Percentiles rank a stretch among this genome's conserved stretches.
Evolutionary conservation across 2,797 vertebrate genomes (phyloP).

Genomic region (Dendrocincla tyrannina): DNA sequence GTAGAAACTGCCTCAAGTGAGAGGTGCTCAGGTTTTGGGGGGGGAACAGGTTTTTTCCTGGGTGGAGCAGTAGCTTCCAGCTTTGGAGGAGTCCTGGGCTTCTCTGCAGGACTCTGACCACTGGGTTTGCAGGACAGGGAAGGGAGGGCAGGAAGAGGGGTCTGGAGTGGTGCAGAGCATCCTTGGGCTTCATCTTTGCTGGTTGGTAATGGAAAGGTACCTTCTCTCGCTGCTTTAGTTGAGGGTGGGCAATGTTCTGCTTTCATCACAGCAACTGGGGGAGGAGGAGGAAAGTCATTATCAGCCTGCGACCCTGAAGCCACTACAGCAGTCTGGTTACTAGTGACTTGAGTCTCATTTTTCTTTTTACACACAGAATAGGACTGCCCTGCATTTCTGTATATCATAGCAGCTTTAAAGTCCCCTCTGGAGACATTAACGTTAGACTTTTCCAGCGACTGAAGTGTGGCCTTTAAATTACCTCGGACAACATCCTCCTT

Average conservation of each 20-base stretch:
- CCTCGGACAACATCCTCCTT: conserved; percentile 85
- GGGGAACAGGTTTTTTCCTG: conserved; percentile 68
- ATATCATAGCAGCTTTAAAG: conserved; percentile 90
- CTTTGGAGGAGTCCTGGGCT: conserved; percentile 79
- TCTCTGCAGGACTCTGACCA: conserved; percentile 68
- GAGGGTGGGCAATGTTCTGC: conserved; percentile 73
- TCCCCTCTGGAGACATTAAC: conserved; percentile 87
- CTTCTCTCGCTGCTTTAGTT: conserved; percentile 43
- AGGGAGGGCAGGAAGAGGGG: conserved; percentile 32
- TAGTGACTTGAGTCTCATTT: conserved; percentile 66
- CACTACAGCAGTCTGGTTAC: conserved; percentile 77
- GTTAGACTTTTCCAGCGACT: conserved; percentile 85
- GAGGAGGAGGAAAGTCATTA: conserved; percentile 80
- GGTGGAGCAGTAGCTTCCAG: conserved; percentile 72
- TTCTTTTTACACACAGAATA: conserved; percentile 81
- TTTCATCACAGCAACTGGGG: conserved; percentile 80
- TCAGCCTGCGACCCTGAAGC: conserved; percentile 64
- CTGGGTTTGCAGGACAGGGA: conserved; percentile 71
- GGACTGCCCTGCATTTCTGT: conserved; percentile 85
- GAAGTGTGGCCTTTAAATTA: conserved; percentile 81
- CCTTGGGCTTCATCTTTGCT: conserved; percentile 43
- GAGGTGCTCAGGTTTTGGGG: conserved; percentile 70
- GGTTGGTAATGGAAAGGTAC: conserved; percentile 1
- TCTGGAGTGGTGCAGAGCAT: not conserved
- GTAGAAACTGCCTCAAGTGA: not conserved